Percentiles rank a stretch among this genome's conserved stretches.
Conservation (phyloP, 2,113 vertebrate species). For the Origma solitaria region DNA sequence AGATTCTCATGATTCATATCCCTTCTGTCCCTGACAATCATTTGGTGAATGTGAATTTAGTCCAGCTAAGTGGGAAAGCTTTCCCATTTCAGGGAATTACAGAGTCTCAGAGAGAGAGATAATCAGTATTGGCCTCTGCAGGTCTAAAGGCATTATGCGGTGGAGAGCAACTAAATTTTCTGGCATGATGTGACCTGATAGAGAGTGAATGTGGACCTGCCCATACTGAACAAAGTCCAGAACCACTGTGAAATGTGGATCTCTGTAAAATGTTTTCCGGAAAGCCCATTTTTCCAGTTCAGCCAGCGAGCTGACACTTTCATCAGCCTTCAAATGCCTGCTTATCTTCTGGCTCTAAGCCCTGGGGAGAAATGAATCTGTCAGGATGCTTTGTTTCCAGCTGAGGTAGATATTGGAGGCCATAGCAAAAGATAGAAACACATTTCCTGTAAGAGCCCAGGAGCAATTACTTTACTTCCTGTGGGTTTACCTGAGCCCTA, state of each 20-base stretch:
- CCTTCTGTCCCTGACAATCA: background rate
- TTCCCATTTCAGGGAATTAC: background rate
- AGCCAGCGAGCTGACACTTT: background rate
- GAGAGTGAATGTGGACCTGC: background rate
- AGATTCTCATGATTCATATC: background rate
- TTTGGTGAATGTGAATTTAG: background rate
- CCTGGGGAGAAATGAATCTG: background rate
- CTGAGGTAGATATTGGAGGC: background rate
- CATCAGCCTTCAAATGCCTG: background rate
- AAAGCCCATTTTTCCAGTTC: background rate
- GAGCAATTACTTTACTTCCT: slow-evolving; percentile 1
- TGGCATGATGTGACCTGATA: background rate
- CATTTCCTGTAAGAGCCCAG: background rate
- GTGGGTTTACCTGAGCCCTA: background rate
- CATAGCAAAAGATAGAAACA: background rate
- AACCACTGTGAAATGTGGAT: background rate
- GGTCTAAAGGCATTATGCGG: background rate
- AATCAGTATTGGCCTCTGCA: background rate
- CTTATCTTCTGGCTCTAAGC: background rate
- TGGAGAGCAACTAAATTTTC: background rate
- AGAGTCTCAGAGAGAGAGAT: background rate
- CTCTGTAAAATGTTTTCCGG: background rate
- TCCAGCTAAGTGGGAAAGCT: background rate
- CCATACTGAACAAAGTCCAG: background rate
- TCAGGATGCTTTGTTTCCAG: background rate